Conservation (phyloP, 1,140 invertebrate species). For the Copidosoma floridanum region DNA sequence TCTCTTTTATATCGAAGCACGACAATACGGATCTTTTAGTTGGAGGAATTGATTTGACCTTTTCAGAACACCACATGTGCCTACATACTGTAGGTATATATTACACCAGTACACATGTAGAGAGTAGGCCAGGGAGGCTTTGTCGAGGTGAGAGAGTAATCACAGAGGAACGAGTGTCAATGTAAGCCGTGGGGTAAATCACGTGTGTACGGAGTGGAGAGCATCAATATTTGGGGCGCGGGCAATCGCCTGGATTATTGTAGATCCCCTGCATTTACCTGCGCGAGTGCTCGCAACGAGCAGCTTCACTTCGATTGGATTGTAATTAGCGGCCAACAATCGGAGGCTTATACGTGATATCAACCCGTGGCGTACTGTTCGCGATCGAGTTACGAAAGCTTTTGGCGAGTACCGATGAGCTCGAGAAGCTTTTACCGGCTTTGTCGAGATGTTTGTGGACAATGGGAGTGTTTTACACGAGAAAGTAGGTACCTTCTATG, state of each 20-base stretch:
- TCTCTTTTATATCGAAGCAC: neutral
- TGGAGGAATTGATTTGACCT: conserved; percentile 4
- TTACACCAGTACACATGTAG: too few species aligned
- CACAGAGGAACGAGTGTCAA: too few species aligned
- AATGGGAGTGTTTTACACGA: too few species aligned
- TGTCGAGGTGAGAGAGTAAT: neutral
- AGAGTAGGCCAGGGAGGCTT: neutral
- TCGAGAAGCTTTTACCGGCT: too few species aligned
- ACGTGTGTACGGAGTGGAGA: neutral
- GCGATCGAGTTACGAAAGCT: too few species aligned
- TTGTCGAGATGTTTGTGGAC: too few species aligned
- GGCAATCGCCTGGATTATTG: too few species aligned
- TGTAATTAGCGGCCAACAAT: conserved; percentile 38
- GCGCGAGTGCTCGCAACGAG: conserved; percentile 21
- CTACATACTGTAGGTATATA: too few species aligned
- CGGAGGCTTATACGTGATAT: conserved; percentile 38
- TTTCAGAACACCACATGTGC: neutral
- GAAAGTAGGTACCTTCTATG: too few species aligned
- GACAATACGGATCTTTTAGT: neutral
- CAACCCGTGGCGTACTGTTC: too few species aligned
- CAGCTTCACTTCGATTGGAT: conserved; percentile 33
- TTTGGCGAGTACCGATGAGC: too few species aligned
- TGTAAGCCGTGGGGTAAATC: neutral
- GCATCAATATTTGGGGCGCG: neutral
- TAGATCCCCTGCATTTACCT: too few species aligned